phyloP scores from a whole-genome alignment of 2,888 invertebrate species.

The Harpalus rubripes region DNA sequence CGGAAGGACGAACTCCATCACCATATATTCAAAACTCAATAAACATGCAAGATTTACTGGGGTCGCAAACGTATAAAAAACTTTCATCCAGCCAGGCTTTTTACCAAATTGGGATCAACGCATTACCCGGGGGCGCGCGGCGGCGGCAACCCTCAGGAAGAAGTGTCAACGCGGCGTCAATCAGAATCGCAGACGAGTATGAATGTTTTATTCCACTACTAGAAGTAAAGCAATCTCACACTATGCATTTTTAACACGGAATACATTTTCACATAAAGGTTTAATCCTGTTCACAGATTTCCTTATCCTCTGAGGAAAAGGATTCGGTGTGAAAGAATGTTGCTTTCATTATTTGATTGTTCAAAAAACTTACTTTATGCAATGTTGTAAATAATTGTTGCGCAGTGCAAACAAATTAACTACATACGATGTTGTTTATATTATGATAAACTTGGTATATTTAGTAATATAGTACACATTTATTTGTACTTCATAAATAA shows the following conservation, averaged over 20 bases:
- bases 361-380: too few relatives aligned
- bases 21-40: constrained; percentile 65
- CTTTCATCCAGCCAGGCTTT: constrained; percentile 54
- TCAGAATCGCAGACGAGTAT: not conserved
- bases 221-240: not conserved
- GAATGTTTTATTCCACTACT: constrained; percentile 5
- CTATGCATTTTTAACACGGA: constrained; percentile 38
- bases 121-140: constrained; percentile 21
- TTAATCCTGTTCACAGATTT: not conserved
- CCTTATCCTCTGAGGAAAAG: too few relatives aligned
- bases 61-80: constrained; percentile 61
- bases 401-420: too few relatives aligned
- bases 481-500: too few relatives aligned
- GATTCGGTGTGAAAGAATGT: too few relatives aligned
- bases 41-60: constrained; percentile 66
- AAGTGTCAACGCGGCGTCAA: constrained; percentile 40
- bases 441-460: too few relatives aligned
- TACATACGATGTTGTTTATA: too few relatives aligned
- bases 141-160: not conserved
- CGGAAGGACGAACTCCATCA: constrained; percentile 54
- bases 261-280: constrained; percentile 19
- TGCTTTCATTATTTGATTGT: too few relatives aligned
- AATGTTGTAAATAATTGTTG: too few relatives aligned
- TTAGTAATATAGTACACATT: too few relatives aligned
- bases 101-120: constrained; percentile 64